phyloP scores from a whole-genome alignment of 2,888 invertebrate genomes.

The Amphipoea lucens region DNA sequence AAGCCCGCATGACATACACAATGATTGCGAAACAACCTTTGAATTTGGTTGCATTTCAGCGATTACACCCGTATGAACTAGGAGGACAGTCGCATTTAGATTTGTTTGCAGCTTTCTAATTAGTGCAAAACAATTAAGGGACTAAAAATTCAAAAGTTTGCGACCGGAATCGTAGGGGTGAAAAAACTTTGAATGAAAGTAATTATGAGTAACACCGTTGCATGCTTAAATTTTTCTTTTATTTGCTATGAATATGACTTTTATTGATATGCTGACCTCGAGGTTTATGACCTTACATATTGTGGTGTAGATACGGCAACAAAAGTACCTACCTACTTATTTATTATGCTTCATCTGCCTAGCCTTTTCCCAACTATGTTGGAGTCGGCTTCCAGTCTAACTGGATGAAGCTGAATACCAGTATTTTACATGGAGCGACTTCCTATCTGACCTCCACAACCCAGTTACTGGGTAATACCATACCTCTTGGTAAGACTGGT shows the following conservation, averaged over 20 bases:
- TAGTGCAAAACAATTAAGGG: background rate
- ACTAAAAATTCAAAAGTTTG: slow-evolving; percentile 1
- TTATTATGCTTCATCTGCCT: background rate
- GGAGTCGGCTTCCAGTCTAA: no score
- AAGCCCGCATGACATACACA: slow-evolving; percentile 7
- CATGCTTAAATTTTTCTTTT: background rate
- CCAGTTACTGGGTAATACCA: no score
- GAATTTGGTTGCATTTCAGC: slow-evolving; percentile 12
- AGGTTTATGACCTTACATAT: background rate
- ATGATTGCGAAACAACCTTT: background rate
- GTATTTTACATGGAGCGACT: no score
- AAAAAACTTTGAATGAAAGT: background rate
- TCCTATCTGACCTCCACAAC: no score
- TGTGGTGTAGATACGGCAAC: background rate
- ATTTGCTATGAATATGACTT: background rate
- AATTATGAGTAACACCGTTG: background rate
- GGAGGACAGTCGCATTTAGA: slow-evolving; percentile 5
- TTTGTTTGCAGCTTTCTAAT: slow-evolving; percentile 12
- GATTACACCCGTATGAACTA: slow-evolving; percentile 33
- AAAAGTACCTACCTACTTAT: background rate
- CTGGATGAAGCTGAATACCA: no score
- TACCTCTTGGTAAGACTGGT: no score
- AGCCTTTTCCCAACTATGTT: no score
- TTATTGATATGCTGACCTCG: background rate
- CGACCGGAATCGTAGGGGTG: background rate